A percentile compares a stretch with the other conserved stretches of the same genome.
Conservation (phyloP, 2,888 invertebrate species). For the Coleophora deauratella region DNA sequence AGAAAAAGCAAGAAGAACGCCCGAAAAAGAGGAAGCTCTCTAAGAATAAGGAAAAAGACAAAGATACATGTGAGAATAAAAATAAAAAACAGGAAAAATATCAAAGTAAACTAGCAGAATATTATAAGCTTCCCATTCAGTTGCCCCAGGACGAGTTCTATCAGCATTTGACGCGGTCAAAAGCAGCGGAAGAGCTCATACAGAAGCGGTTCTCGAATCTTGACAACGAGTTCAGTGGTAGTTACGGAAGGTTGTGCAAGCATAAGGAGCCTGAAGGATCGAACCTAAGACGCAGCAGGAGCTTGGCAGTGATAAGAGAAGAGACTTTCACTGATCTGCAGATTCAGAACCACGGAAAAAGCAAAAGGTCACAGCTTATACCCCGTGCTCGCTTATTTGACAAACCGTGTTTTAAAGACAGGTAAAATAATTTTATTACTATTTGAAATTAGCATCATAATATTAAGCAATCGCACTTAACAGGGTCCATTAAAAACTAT, state of each 20-base stretch:
- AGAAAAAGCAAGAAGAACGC: constrained; percentile 58
- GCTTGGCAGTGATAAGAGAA: constrained; percentile 84
- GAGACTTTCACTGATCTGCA: constrained; percentile 82
- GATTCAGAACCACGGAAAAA: constrained; percentile 76
- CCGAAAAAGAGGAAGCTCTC: constrained; percentile 63
- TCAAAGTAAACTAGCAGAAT: constrained; percentile 66
- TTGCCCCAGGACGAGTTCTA: constrained; percentile 68
- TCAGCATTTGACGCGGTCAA: constrained; percentile 61
- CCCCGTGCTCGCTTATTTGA: constrained; percentile 86
- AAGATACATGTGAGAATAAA: constrained; percentile 41
- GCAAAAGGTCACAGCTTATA: constrained; percentile 83
- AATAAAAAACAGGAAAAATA: constrained; percentile 65
- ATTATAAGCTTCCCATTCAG: constrained; percentile 61
- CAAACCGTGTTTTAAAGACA: constrained; percentile 82
- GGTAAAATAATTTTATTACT: constrained; percentile 58
- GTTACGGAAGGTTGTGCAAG: constrained; percentile 65
- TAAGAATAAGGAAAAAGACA: constrained; percentile 51
- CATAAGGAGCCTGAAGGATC: constrained; percentile 66
- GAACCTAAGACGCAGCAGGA: constrained; percentile 79
- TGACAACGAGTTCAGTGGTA: constrained; percentile 63
- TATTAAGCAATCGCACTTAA: no score
- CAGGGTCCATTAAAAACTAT: no score
- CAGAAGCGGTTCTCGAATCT: constrained; percentile 63
- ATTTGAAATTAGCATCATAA: no score
- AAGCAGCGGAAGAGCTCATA: constrained; percentile 60